Evolutionary conservation across 2,113 vertebrate genomes (phyloP), one percentile per base, ranked within the genome.

Genomic region (Crypturellus undulatus): DNA sequence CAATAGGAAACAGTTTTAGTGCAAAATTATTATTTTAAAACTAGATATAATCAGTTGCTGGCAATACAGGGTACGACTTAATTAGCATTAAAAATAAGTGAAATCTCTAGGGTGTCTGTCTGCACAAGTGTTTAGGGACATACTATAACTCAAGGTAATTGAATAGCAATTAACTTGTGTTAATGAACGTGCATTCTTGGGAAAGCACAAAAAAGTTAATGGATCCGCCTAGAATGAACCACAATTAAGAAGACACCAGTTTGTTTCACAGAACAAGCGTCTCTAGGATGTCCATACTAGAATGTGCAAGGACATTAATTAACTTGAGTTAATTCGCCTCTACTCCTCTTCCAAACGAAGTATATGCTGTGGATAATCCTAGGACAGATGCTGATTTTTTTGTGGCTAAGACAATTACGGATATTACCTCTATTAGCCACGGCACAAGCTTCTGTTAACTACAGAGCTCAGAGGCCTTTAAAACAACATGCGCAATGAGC

Each of bases 121-220:
- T 90, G 54, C 77, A 51, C 43, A 79, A 47, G 88, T 92, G 83
- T 90, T 96, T 40, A 34, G 94, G 88, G 90, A 88, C 59, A 4
- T 49, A 18, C 36, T 94, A 52, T 93, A 94, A 95, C 82, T 93
- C 90, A 89, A 87, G 83, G 79, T 90, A 96, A 95, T 94, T 96
- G 92, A 90, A 94, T 49, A 84, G 79, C 77, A 93, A 90, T 96
- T 97, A 95, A 68, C 51, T 88, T 43, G 59, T 91, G 68, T 89
- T 97, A 96, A 96, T 92, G 94, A 96, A 93, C 32, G 0, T 70
- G 49, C 49, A 24, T 96, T 95, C 77, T 95, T 90, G 83, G n/a
- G 86, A 81, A 84, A 94, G 65, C 62, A 62, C 56, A 45, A 77
- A 90, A 81, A 10, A 4, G 65, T 89, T 86, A 92, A 69, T 73